Percentiles rank a stretch among this genome's conserved stretches.
Conservation (phyloP, 2,888 invertebrate genomes). For the Folsomia candida region DNA sequence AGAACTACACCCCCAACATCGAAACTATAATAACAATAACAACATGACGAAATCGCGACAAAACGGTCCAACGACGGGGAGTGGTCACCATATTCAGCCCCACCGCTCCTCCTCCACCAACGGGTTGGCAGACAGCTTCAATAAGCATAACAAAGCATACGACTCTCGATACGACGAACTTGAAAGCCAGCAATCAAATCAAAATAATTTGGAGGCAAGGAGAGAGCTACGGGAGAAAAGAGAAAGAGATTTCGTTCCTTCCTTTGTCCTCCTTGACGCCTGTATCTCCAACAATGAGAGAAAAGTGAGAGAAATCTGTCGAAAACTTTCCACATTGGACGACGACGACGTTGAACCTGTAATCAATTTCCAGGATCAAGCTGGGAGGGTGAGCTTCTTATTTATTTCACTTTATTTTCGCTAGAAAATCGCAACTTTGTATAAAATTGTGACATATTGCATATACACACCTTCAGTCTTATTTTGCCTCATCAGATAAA, state of each 20-base stretch:
- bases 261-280: conserved; percentile 45
- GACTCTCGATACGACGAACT: conserved; percentile 4
- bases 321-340: conserved; percentile 27
- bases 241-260: conserved; percentile 39
- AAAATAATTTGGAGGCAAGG: too few species aligned
- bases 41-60: background rate
- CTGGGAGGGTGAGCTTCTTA: conserved; percentile 48
- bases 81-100: too few species aligned
- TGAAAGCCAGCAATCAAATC: conserved; percentile 7
- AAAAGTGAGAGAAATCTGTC: conserved; percentile 43
- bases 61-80: too few species aligned
- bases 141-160: conserved; percentile 12
- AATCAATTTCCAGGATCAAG: conserved; percentile 47
- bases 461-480: too few species aligned
- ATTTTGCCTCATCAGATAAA: too few species aligned
- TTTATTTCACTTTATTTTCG: too few species aligned
- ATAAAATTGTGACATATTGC: too few species aligned
- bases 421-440: too few species aligned
- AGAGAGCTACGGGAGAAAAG: conserved; percentile 4
- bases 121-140: conserved; percentile 14
- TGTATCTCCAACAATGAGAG: conserved; percentile 39
- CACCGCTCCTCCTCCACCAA: background rate
- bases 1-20: background rate
- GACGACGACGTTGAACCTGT: conserved; percentile 41
- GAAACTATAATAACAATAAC: conserved; percentile 4